phyloP scores from a whole-genome alignment of 1,140 invertebrate genomes.

The Neodiprion fabricii region DNA sequence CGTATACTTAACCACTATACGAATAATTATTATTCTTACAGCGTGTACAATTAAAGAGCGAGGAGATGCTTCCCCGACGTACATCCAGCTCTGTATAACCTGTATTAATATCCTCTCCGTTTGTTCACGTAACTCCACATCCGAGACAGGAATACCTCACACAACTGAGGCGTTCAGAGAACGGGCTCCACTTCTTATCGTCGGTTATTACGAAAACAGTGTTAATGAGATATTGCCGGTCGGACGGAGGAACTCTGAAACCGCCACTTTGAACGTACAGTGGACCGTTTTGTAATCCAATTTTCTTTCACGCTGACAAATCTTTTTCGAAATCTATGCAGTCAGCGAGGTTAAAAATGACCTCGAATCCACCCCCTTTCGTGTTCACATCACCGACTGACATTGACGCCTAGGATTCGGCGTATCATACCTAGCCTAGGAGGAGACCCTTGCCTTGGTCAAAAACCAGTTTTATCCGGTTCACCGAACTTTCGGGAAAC shows the following conservation, averaged over 20 bases:
- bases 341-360: neutral
- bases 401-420: too few species aligned
- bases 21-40: slow-evolving; percentile 49
- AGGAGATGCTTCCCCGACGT: neutral
- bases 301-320: neutral
- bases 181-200: slow-evolving; percentile 41
- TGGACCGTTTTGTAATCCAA: too few species aligned
- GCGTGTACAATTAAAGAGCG: slow-evolving; percentile 36
- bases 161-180: neutral
- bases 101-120: too few species aligned
- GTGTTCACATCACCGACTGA: slow-evolving; percentile 16
- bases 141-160: too few species aligned
- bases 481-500: neutral
- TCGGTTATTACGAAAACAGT: slow-evolving; percentile 40
- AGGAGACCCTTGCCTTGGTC: too few species aligned
- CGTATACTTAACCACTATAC: slow-evolving; percentile 33
- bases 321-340: neutral
- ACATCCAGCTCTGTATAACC: neutral
- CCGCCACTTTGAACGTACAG: too few species aligned
- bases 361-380: slow-evolving; percentile 27
- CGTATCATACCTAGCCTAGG: too few species aligned
- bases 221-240: slow-evolving; percentile 38
- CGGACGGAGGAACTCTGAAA: neutral
- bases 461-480: neutral
- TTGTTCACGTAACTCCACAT: too few species aligned